These are phyloP conservation scores for Lochmaea capreae DNA, from an alignment of 2,888 invertebrate genomes.

Conservation along the genomic window DNA sequence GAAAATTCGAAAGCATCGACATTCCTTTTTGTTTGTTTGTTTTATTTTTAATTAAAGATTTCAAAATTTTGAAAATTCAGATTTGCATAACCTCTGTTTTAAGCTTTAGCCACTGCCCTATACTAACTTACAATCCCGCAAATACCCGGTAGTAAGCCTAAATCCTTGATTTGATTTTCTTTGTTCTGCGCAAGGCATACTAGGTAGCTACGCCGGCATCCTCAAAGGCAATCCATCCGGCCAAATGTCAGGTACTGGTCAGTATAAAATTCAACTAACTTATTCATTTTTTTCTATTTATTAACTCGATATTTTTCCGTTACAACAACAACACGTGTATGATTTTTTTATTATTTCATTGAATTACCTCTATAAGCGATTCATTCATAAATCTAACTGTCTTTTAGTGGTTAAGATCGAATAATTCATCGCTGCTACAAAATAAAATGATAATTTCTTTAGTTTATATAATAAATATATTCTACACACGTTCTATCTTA, in stretches of 20 bases:
- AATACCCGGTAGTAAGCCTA: conserved; percentile 57
- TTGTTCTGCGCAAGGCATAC: conserved; percentile 67
- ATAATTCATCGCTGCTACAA: too few relatives aligned
- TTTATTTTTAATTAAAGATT: neutral
- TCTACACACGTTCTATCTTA: too few relatives aligned
- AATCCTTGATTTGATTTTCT: conserved; percentile 60
- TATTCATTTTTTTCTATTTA: conserved; percentile 25
- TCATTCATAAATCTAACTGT: too few relatives aligned
- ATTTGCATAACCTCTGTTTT: conserved; percentile 27
- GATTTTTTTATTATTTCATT: conserved; percentile 5
- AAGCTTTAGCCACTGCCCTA: conserved; percentile 18
- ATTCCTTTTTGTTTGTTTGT: neutral
- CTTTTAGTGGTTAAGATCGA: too few relatives aligned
- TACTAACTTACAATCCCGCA: conserved; percentile 35
- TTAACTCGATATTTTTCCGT: neutral
- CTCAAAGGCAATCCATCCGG: conserved; percentile 86
- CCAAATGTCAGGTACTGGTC: conserved; percentile 88
- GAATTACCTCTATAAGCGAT: neutral
- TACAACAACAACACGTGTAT: neutral
- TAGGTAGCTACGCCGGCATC: conserved; percentile 89
- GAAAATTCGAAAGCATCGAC: neutral
- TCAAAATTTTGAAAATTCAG: conserved; percentile 25
- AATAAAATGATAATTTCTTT: too few relatives aligned
- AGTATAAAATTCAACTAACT: conserved; percentile 61
- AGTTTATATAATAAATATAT: too few relatives aligned